Percentiles rank a stretch among this genome's conserved stretches.
Evolutionary conservation across 30 jellyfish, hydroid and myxozoan species (phyloP).

Genomic region (Turritopsis dohrnii): DNA sequence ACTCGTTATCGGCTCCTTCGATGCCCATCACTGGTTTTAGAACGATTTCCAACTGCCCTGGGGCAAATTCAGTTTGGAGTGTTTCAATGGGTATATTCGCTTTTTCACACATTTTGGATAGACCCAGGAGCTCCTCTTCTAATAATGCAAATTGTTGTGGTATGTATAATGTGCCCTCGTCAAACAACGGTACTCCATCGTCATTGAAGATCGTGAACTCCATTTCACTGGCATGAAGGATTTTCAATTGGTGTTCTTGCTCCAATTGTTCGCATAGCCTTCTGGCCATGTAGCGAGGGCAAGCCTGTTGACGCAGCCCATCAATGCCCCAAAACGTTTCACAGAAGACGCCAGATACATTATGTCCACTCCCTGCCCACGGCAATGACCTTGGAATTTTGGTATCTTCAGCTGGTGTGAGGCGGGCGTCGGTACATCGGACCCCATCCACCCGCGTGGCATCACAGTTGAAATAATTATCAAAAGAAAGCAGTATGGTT

Average conservation of each 20-base stretch:
- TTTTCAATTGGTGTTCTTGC: neutral
- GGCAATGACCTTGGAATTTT: neutral
- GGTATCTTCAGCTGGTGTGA: neutral
- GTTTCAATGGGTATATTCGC: constrained; percentile 6
- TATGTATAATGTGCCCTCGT: constrained; percentile 2
- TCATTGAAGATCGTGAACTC: constrained; percentile 15
- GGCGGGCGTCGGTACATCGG: constrained; percentile 5
- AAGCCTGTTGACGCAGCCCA: constrained; percentile 10
- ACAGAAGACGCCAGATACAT: neutral
- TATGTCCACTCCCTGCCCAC: constrained; percentile 17
- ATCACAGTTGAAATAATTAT: neutral
- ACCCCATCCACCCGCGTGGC: constrained; percentile 8
- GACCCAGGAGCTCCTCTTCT: neutral
- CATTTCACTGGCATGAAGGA: constrained; percentile 6
- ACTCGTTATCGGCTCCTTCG: constrained; percentile 9
- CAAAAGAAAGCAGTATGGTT: neutral
- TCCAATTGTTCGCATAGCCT: neutral
- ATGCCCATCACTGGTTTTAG: constrained; percentile 2
- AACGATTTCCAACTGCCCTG: constrained; percentile 4
- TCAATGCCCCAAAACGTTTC: constrained; percentile 10
- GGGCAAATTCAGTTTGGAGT: constrained; percentile 14
- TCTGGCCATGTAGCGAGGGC: constrained; percentile 16
- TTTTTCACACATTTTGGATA: constrained; percentile 7
- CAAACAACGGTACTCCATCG: neutral
- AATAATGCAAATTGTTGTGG: neutral